Base-by-base conservation (phyloP, 2,113 vertebrate species). In the Rhegmatorhina hoffmannsi region DNA sequence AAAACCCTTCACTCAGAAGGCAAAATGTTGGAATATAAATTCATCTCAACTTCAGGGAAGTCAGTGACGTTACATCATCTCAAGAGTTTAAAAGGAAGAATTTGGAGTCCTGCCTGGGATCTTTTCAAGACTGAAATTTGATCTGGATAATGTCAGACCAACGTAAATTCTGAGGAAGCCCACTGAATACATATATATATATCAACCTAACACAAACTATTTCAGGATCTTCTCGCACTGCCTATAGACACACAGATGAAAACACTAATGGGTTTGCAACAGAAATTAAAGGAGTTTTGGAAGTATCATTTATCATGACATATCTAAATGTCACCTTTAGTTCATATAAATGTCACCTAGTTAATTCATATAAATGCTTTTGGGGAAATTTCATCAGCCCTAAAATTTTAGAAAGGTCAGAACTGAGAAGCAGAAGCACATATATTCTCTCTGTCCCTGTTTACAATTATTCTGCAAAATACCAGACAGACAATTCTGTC, bases 331-430 rank as follows among this genome's bases (percentile, higher is more conserved):
- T 55, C 74, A 89, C 28, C 26, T 77, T 95, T 88, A 93, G 55
- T 84, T 89, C 90, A 78, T 7, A 78, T 28, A 96, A 97, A 97
- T 82, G 90, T 38, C 94, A 70, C 13, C 53, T 91, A 95, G 96
- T 92, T 86, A 97, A 79, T 53, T 92, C 52, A 70, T 70, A 74
- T 66, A 91, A 96, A 85, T 73, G 63, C 53, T 95, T 95, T 83
- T 92, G 92, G 46, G 79, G 86, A 95, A 96, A 96, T 90, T 93
- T 87, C 66, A 72, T 55, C 64, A 76, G 75, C 44, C 55, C 94
- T 91, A 94, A 95, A 88, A 91, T 90, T 92, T 78, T 73, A 84
- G 80, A 97, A 97, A 97, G 95, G 95, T 96, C 95, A 96, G 28
- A 94, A 95, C 15, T 78, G 89, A 95, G 88, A 84, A 84, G 91